These are phyloP conservation scores for Triplophysa rosa DNA, from an alignment of 2,113 vertebrate genomes.

Conservation along the genomic window DNA sequence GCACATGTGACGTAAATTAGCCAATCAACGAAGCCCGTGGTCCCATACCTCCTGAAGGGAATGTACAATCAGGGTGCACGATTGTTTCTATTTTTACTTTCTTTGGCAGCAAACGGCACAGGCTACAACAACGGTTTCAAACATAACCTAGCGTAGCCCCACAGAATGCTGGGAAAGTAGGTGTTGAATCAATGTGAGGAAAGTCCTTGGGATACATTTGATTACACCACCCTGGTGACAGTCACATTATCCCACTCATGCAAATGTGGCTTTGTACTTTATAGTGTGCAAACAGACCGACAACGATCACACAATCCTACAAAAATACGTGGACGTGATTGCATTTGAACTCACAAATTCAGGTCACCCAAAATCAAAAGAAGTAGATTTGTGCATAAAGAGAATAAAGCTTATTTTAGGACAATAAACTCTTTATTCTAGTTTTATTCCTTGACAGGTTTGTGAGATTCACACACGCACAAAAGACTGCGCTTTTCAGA, in stretches of 20 bases:
- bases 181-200: slow-evolving; percentile 5
- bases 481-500: slow-evolving; percentile 15
- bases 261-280: neutral
- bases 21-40: slow-evolving; percentile 66
- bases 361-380: neutral
- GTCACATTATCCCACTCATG: slow-evolving; percentile 36
- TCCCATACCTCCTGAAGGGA: slow-evolving; percentile 73
- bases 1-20: slow-evolving; percentile 56
- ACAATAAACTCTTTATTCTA: no score
- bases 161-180: slow-evolving; percentile 4
- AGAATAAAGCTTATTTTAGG: no score
- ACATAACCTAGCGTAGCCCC: slow-evolving; percentile 63
- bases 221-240: slow-evolving; percentile 28
- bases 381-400: no score
- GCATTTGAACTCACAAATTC: neutral
- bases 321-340: neutral
- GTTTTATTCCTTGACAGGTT: neutral
- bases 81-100: slow-evolving; percentile 77
- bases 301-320: neutral
- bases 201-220: slow-evolving; percentile 1
- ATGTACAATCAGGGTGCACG: slow-evolving; percentile 72
- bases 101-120: slow-evolving; percentile 69
- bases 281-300: slow-evolving; percentile 28
- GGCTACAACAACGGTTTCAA: slow-evolving; percentile 66
- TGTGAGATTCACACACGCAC: slow-evolving; percentile 39